Percentiles rank a stretch among this genome's conserved stretches.
Conservation (phyloP, 2,797 vertebrate genomes). For the Todus mexicanus region DNA sequence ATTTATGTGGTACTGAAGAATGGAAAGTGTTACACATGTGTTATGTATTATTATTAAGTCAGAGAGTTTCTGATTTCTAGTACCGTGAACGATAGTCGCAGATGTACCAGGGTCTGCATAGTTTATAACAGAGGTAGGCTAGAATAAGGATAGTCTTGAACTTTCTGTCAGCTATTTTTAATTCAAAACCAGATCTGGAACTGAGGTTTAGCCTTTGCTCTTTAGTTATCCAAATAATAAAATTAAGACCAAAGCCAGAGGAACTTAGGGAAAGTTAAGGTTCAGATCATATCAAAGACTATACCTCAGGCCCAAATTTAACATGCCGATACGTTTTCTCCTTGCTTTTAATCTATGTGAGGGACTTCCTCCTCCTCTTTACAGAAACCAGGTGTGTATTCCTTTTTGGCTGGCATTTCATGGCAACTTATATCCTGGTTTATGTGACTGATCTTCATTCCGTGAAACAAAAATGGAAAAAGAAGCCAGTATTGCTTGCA, state of each 20-base stretch:
- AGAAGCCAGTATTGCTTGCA: not conserved
- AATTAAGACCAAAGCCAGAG: conserved; percentile 36
- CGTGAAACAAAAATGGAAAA: not conserved
- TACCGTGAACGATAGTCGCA: not conserved
- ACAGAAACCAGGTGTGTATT: conserved; percentile 36
- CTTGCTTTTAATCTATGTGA: not conserved
- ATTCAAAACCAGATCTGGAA: conserved; percentile 33
- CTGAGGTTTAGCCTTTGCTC: conserved; percentile 12
- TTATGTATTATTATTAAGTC: not conserved
- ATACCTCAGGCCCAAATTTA: conserved; percentile 42
- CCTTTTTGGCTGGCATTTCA: not conserved
- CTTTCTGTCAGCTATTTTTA: not conserved
- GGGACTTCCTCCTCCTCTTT: conserved; percentile 16
- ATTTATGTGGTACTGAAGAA: not conserved
- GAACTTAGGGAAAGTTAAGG: conserved; percentile 6
- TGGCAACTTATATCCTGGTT: not conserved
- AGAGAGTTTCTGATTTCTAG: conserved; percentile 4
- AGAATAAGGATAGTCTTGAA: not conserved
- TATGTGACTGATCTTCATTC: not conserved
- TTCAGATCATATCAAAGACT: conserved; percentile 33
- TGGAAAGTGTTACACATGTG: conserved; percentile 14
- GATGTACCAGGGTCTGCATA: not conserved
- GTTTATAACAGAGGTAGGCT: not conserved
- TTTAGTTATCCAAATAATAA: conserved; percentile 24
- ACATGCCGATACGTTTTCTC: conserved; percentile 26